phyloP scores from a whole-genome alignment of 2,797 vertebrate species.

The Spatula versicolor region DNA sequence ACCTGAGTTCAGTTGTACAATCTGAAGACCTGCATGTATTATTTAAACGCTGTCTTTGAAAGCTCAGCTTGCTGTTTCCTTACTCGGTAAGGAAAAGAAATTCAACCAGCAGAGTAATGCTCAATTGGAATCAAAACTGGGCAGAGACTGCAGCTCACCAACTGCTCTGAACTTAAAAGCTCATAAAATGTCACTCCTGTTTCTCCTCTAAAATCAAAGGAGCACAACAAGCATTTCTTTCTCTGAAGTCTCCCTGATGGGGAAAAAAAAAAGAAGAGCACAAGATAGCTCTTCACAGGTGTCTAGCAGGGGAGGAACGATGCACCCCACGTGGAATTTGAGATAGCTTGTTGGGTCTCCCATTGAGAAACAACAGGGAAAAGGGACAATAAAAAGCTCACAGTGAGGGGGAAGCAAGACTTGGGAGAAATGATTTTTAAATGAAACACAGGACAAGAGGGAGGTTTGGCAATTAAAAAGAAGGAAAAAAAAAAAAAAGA shows the following conservation, averaged over 20 bases:
- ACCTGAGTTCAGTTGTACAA: neutral
- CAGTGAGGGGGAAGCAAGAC: neutral
- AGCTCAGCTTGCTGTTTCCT: neutral
- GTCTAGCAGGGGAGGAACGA: neutral
- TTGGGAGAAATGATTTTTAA: neutral
- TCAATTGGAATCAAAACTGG: neutral
- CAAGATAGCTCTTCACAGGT: neutral
- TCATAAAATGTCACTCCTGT: neutral
- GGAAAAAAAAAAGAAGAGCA: neutral
- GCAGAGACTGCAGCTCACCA: neutral
- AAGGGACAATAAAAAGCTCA: neutral
- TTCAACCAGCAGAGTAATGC: neutral
- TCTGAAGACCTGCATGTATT: neutral
- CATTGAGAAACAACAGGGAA: neutral
- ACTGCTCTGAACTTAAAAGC: neutral
- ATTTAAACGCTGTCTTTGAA: slow-evolving; percentile 11
- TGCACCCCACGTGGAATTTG: neutral
- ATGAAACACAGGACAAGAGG: neutral
- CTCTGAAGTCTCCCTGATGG: neutral
- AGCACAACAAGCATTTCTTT: neutral
- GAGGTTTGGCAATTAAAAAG: neutral
- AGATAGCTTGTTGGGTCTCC: neutral
- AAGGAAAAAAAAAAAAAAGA: neutral
- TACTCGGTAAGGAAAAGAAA: neutral
- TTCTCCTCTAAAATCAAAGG: slow-evolving; percentile 15